Base-by-base conservation (phyloP, 2,113 vertebrate genomes). In the Grammomys surdaster region DNA sequence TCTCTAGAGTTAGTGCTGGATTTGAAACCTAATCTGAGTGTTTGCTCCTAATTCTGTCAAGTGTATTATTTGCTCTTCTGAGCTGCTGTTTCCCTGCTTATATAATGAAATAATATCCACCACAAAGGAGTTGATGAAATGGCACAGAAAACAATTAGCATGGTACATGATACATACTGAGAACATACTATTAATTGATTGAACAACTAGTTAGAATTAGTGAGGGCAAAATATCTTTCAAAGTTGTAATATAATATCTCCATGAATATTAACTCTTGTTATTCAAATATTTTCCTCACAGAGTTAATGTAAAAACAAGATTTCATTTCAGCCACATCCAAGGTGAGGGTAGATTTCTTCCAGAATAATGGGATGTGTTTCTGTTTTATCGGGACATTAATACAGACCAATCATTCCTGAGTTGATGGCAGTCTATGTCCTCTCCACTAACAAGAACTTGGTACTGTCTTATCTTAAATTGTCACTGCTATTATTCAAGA, bases 231-330 rank as follows among this genome's bases (percentile, higher is more conserved):
- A 36, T 92, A 72, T 60, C 67, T 94, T 92, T 92, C n/a, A 95
- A 95, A 77, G n/a, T 48, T 90, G 28, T 88, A 96, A 93, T 36
- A 31, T 40, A 86, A 82, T 5, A 89, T 12, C 3, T 67, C 28
- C n/a, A 16, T 60, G 90, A 63, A 94, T 86, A 93, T 17, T 70
- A n/a, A 84, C 26, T 94, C 16, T 88, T 95, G 33, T 95, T 94
- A 56, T 78, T 95, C 73, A 96, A 56, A 69, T 94, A 89, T 46
- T 89, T 72, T 3, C n/a, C 48, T 96, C 77, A 26, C 65, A 95
- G 88, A 78, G 4, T 88, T 87, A 89, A 87, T 51, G 17, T 91
- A 81, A 81, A 36, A 93, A 86, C 1, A 82, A 84, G 76, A 89
- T 89, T 94, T 65, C 70, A 95, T 67, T 95, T 40, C 19, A 87